These are phyloP conservation scores for Pediacus dermestoides DNA, from an alignment of 2,888 invertebrate genomes.

Conservation along the genomic window DNA sequence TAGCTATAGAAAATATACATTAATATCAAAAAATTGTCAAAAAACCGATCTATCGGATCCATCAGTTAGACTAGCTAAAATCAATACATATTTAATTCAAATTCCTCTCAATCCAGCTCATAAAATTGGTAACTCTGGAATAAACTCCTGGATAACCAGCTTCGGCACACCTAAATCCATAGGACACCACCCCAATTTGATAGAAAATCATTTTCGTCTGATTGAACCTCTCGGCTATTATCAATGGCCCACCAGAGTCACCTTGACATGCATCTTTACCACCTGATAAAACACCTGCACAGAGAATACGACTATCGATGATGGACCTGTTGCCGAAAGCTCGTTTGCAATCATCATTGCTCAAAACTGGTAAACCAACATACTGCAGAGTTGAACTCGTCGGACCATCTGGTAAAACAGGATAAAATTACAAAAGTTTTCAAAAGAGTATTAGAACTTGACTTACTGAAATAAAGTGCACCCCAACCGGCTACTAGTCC, in stretches of 20 bases:
- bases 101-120: slow-evolving; percentile 59
- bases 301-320: slow-evolving; percentile 63
- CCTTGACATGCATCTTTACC: slow-evolving; percentile 75
- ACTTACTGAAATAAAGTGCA: slow-evolving; percentile 64
- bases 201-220: slow-evolving; percentile 45
- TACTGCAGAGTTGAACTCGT: slow-evolving; percentile 63
- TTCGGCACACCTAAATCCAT: slow-evolving; percentile 63
- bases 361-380: slow-evolving; percentile 67
- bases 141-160: slow-evolving; percentile 63
- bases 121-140: slow-evolving; percentile 57
- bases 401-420: slow-evolving; percentile 75
- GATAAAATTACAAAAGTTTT: neutral
- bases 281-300: slow-evolving; percentile 64
- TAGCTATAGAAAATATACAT: neutral
- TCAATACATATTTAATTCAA: slow-evolving; percentile 29
- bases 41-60: neutral
- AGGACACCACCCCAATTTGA: slow-evolving; percentile 67
- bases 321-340: slow-evolving; percentile 57
- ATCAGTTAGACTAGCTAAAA: slow-evolving; percentile 1
- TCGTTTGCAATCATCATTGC: slow-evolving; percentile 57
- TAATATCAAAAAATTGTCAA: neutral
- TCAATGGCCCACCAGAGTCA: slow-evolving; percentile 80
- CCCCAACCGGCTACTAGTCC: slow-evolving; percentile 87
- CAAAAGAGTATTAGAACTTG: slow-evolving; percentile 1
- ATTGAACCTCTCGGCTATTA: slow-evolving; percentile 46